Evolutionary conservation across 2,888 invertebrate species (phyloP), one percentile per base, ranked within the genome.

Genomic region (Oxytorus armatus): DNA sequence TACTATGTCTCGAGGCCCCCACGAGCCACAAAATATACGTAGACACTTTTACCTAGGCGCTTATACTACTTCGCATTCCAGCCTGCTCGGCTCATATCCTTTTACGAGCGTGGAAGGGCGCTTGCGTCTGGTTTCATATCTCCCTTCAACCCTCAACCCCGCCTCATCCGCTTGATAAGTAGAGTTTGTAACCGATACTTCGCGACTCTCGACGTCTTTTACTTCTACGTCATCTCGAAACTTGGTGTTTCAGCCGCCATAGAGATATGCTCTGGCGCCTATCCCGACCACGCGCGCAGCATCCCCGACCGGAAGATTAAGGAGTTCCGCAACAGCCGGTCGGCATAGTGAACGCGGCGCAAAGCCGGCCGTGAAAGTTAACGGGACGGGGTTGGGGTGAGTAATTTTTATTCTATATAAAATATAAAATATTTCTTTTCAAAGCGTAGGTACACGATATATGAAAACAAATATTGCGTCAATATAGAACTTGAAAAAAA

Each of bases 171-270:
- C 82, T 86, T 85, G 86, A 86, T 87, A 88, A 86, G 83, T 53
- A 77, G 80, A 86, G 79, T 86, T 85, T 83, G 78, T 83, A 85
- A 87, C 86, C 86, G 84, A 87, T 87, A 86, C 78, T 83, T 83
- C 77, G 80, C n/a, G n/a, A n/a, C n/a, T 80, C 72, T 61, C 55
- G 59, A n/a, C 53, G 36, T 68, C 36, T 57, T 42, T 10, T 59
- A 47, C 59, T 59, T 33, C 36, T 39, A 68, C 61, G 63, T 25
- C 44, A 53, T 72, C 70, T 57, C 39, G 29, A 73, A 77, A 77
- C 72, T 80, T 77, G 44, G 16, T 53, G 36, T 33, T 49, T 44
- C 16, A 53, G 66, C 66, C 23, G 75, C 73, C 25, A 23, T 23
- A 21, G 49, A 23, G 49, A 73, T 61, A 73, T 21, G 42, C 49